phyloP scores from a whole-genome alignment of 1,140 invertebrate species.

The Tribolium castaneum region DNA sequence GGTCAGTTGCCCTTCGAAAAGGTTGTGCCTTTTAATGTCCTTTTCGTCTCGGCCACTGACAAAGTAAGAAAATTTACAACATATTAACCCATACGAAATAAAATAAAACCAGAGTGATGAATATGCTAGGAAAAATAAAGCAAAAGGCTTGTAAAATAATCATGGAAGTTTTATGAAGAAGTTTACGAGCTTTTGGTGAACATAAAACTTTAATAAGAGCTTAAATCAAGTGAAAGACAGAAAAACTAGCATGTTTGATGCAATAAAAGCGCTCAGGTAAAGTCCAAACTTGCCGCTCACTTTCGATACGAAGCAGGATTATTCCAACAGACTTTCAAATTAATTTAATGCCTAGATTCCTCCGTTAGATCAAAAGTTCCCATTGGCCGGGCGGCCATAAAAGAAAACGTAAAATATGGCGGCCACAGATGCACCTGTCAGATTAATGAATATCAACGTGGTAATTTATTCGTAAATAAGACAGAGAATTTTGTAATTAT shows the following conservation, averaged over 20 bases:
- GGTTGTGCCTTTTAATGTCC: background rate
- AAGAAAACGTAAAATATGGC: slow-evolving; percentile 15
- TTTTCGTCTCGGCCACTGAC: background rate
- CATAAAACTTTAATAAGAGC: slow-evolving; percentile 41
- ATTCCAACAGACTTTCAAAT: slow-evolving; percentile 7
- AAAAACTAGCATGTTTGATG: slow-evolving; percentile 16
- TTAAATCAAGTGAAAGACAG: slow-evolving; percentile 37
- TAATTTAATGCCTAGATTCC: slow-evolving; percentile 34
- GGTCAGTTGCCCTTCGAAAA: background rate
- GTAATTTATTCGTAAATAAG: slow-evolving; percentile 25
- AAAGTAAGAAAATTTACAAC: slow-evolving; percentile 22
- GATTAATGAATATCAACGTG: slow-evolving; percentile 31
- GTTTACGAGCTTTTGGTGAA: slow-evolving; percentile 37
- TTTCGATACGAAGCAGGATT: slow-evolving; percentile 4
- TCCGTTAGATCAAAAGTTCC: slow-evolving; percentile 1
- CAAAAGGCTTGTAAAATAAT: slow-evolving; percentile 37
- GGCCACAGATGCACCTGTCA: slow-evolving; percentile 25
- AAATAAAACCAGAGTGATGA: slow-evolving; percentile 35
- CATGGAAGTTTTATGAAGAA: slow-evolving; percentile 40
- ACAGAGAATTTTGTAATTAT: slow-evolving; percentile 18
- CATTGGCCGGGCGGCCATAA: slow-evolving; percentile 13
- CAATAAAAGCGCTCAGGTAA: slow-evolving; percentile 29
- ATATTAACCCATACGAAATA: background rate
- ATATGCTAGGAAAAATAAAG: slow-evolving; percentile 38
- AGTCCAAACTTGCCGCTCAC: background rate